A percentile compares a stretch with the other conserved stretches of the same genome.
These are phyloP conservation scores for Botia kubotai DNA, from an alignment of 2,797 vertebrate species.

Conservation along the genomic window DNA sequence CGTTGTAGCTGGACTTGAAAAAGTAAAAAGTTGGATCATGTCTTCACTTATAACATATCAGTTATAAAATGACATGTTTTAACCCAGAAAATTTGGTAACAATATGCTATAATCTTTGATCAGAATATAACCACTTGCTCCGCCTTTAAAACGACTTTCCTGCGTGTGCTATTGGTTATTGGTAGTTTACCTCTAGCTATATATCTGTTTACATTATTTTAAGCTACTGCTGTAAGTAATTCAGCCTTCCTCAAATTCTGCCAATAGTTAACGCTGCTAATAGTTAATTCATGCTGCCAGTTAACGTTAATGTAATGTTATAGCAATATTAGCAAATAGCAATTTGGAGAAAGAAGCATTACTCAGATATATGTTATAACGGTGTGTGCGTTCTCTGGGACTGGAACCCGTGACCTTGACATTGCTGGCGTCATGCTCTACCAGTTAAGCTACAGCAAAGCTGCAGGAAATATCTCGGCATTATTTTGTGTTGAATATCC, in stretches of 20 bases:
- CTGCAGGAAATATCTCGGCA: background rate
- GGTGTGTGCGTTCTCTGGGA: background rate
- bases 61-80: background rate
- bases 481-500: conserved; percentile 15
- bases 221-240: too few relatives aligned
- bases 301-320: background rate
- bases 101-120: too few relatives aligned
- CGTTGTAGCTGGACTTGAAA: background rate
- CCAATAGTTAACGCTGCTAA: too few relatives aligned
- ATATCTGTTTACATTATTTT: too few relatives aligned
- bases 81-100: background rate
- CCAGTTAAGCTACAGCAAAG: background rate
- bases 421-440: background rate
- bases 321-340: background rate
- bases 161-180: too few relatives aligned
- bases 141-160: too few relatives aligned
- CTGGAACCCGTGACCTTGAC: background rate
- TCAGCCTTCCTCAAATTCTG: too few relatives aligned
- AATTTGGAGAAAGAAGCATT: too few relatives aligned
- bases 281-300: too few relatives aligned
- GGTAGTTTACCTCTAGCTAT: too few relatives aligned
- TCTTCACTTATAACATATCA: background rate
- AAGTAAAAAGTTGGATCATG: background rate
- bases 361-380: background rate
- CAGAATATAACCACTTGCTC: too few relatives aligned